These are phyloP conservation scores for Theretra japonica DNA, from an alignment of 2,888 invertebrate species.

Conservation along the genomic window DNA sequence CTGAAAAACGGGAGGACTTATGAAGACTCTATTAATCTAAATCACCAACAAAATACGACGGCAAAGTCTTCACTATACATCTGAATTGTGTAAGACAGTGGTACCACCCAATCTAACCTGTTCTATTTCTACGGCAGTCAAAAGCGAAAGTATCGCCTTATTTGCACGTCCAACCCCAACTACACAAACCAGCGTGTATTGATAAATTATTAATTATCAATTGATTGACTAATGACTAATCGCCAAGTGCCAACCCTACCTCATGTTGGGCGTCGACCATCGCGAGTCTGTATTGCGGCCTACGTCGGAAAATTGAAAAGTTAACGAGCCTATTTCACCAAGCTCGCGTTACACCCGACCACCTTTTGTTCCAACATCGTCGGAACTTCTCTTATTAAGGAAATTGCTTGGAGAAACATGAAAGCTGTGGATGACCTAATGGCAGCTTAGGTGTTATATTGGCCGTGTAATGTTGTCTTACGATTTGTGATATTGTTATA, in stretches of 20 bases:
- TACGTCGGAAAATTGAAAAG: conserved; percentile 80
- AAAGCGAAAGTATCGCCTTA: too few relatives aligned
- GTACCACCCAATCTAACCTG: too few relatives aligned
- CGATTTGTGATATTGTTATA: not conserved
- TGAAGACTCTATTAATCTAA: too few relatives aligned
- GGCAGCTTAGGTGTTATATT: conserved; percentile 47
- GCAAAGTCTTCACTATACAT: too few relatives aligned
- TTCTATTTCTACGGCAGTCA: too few relatives aligned
- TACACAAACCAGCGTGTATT: too few relatives aligned
- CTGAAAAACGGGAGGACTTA: too few relatives aligned
- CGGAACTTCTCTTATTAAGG: conserved; percentile 69
- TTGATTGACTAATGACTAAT: not conserved
- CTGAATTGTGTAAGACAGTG: too few relatives aligned
- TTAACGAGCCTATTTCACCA: conserved; percentile 78
- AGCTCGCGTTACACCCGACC: conserved; percentile 64
- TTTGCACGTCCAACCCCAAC: too few relatives aligned
- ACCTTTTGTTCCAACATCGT: conserved; percentile 66
- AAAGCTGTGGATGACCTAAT: conserved; percentile 64
- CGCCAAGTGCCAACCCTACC: conserved; percentile 16
- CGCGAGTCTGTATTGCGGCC: conserved; percentile 48
- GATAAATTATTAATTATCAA: too few relatives aligned
- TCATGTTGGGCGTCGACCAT: conserved; percentile 34
- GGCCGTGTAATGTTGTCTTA: conserved; percentile 40
- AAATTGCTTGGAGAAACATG: conserved; percentile 70
- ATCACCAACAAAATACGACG: too few relatives aligned